phyloP scores from a whole-genome alignment of 2,797 vertebrate genomes.

The Hylomyscus alleni region DNA sequence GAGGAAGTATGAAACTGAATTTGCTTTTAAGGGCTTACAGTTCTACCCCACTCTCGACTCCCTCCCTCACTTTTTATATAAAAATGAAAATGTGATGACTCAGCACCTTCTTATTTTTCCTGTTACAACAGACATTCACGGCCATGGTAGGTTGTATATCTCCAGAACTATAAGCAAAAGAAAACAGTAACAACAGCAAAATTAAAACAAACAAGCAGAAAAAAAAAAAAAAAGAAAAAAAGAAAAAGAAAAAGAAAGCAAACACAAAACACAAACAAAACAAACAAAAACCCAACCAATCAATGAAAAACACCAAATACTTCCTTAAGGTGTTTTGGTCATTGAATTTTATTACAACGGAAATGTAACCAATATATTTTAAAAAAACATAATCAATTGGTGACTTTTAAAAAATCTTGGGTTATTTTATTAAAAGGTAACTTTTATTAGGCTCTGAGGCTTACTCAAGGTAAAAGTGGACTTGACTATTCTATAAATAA shows the following conservation, averaged over 20 bases:
- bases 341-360: too few species aligned
- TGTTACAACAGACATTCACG: too few species aligned
- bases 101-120: not conserved
- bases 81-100: not conserved
- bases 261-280: not conserved
- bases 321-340: not conserved
- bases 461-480: conserved; percentile 8
- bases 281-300: not conserved
- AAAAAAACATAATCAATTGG: not conserved
- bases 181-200: not conserved
- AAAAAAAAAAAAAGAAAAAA: not conserved
- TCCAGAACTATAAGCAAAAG: not conserved
- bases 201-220: not conserved
- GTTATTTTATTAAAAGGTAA: not conserved
- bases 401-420: not conserved
- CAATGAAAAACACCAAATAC: not conserved
- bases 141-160: not conserved
- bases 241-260: not conserved
- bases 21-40: too few species aligned
- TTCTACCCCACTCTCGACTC: accelerated
- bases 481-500: conserved; percentile 34
- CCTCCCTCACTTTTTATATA: not conserved
- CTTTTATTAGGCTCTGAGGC: conserved; percentile 24
- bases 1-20: too few species aligned
- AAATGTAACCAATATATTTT: not conserved